A percentile compares a stretch with the other conserved stretches of the same genome.
Evolutionary conservation across 2,113 vertebrate species (phyloP).

Genomic region (Ivindomyrus marchei): DNA sequence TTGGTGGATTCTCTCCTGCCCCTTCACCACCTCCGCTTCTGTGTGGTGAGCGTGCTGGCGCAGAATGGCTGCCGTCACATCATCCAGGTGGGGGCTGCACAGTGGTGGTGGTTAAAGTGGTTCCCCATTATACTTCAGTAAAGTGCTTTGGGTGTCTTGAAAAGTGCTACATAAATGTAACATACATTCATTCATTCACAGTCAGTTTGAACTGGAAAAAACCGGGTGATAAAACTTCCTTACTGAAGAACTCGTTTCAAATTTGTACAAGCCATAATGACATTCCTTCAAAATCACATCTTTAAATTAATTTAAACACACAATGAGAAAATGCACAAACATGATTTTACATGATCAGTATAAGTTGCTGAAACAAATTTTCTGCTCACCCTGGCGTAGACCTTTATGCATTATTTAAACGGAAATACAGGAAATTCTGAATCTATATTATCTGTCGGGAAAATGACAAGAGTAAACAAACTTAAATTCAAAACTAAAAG

Average conservation of each 20-base stretch:
- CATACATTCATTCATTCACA: not conserved
- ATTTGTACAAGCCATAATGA: not conserved
- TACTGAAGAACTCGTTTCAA: not conserved
- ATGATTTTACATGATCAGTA: not conserved
- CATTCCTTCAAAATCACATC: not conserved
- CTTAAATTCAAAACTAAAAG: not conserved
- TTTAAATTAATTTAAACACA: not conserved
- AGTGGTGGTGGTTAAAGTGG: not conserved
- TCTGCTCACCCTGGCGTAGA: not conserved
- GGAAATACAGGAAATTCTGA: not conserved
- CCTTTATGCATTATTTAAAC: not conserved
- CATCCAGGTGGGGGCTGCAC: not conserved
- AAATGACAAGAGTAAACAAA: not conserved
- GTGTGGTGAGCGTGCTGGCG: not conserved
- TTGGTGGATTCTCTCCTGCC: not conserved
- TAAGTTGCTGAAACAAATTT: not conserved
- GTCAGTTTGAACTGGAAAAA: not conserved
- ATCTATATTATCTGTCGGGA: not conserved
- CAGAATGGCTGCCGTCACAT: not conserved
- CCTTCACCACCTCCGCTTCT: not conserved
- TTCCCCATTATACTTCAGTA: not conserved
- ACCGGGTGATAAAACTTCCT: not conserved
- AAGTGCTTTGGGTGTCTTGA: not conserved
- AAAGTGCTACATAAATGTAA: not conserved
- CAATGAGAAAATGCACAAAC: not conserved